Evolutionary conservation across 2,888 invertebrate genomes (phyloP).

Genomic region (Protonemura montana): DNA sequence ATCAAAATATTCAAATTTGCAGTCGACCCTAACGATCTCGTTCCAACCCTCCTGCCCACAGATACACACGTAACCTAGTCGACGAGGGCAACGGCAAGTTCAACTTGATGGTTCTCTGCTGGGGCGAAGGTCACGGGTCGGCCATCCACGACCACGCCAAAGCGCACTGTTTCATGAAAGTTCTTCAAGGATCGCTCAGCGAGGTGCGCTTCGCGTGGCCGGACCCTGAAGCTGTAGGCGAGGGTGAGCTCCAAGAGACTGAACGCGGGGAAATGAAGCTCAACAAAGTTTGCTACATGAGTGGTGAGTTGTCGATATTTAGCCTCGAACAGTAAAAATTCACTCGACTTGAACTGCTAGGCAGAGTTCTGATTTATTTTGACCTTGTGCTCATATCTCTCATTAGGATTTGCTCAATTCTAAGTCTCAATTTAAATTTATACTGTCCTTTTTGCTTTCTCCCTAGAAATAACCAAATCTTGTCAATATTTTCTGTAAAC

Average conservation of each 20-base stretch:
- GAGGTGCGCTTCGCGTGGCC: constrained; percentile 68
- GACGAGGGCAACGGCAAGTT: constrained; percentile 96
- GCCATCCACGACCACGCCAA: constrained; percentile 96
- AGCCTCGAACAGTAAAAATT: too few species aligned
- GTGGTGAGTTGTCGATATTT: constrained; percentile 84
- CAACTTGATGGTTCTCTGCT: constrained; percentile 97
- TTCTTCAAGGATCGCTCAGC: constrained; percentile 60
- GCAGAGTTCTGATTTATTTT: too few species aligned
- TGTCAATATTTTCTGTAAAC: too few species aligned
- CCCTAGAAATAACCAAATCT: too few species aligned
- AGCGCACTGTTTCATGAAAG: constrained; percentile 97
- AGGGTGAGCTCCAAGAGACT: constrained; percentile 69
- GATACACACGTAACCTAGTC: constrained; percentile 95
- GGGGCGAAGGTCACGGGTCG: constrained; percentile 95
- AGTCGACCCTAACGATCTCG: background rate
- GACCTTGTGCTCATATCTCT: too few species aligned
- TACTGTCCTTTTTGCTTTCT: too few species aligned
- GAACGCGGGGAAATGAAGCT: constrained; percentile 70
- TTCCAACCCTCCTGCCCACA: constrained; percentile 57
- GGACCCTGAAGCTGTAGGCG: constrained; percentile 51
- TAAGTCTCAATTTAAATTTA: too few species aligned
- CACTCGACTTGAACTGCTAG: too few species aligned
- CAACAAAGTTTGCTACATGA: constrained; percentile 93
- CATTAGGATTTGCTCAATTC: too few species aligned
- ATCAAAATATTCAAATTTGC: too few species aligned